Evolutionary conservation across 1,140 invertebrate species (phyloP), one percentile per base, ranked within the genome.

Genomic region (Conopomorpha cramerella): DNA sequence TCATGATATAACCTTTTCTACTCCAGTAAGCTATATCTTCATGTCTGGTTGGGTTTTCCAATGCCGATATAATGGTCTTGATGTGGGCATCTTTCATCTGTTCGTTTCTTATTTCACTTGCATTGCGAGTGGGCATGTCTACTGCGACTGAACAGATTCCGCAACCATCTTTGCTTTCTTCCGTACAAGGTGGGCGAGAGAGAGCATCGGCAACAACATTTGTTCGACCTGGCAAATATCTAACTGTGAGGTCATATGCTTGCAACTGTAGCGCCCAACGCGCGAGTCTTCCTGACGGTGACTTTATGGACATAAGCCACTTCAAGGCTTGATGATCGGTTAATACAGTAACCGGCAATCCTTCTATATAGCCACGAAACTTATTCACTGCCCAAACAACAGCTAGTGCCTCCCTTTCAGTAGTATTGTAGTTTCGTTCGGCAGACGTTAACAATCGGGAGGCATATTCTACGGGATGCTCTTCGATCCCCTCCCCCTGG

Each of bases 381-480:
- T 66, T 47, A 15, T 61, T 43, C 0, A 79, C 48, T 6, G 64
- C 64, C 49, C 54, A 67, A 2, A 81, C 39, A 3, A 81, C 44
- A 0, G 74, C 78, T 2, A 81, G 42, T 19, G 52, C 55, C 51
- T 81, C 76, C 37, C 50, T 38, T 40, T 81, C 74, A 1, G 56
- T 67, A 4, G 47, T 53, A 2, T 43, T 38, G 31, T 76, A 80
- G 17, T 74, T 73, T 26, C 33, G 37, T 49, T 84, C 79, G 6
- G 60, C 40, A 3, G 30, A 26, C 12, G 35, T 49, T 4, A 81
- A 35, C 8, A 44, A 36, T 12, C 65, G 36, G 29, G 53, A 37
- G 7, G 63, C 60, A 44, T 77, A 81, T 8, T 64, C 64, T 8
- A 81, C 55, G 0, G 64, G 58, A 10, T 42, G 40, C 38, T 64